Conservation (phyloP, 2,888 invertebrate genomes). For the Drosophila anomalata region DNA sequence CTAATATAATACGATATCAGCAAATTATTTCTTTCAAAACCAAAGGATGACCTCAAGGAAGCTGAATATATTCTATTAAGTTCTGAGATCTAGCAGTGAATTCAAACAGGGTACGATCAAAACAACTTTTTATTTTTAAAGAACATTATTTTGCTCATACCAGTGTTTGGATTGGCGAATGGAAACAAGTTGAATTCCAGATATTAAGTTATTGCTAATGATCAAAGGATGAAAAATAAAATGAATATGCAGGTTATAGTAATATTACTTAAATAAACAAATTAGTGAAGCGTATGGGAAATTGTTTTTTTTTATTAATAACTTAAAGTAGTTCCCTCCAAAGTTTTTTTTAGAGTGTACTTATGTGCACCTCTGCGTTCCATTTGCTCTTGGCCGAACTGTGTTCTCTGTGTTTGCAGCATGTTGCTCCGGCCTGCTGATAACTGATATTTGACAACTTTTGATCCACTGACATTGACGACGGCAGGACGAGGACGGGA, state of each 20-base stretch:
- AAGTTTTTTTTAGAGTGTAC: slow-evolving; percentile 17
- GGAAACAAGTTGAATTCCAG: not conserved
- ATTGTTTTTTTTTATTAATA: not conserved
- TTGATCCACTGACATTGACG: slow-evolving; percentile 79
- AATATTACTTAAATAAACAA: too few species aligned
- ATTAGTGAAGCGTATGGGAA: too few species aligned
- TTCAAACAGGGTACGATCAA: not conserved
- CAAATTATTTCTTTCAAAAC: not conserved
- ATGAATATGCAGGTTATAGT: too few species aligned
- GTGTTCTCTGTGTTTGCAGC: slow-evolving; percentile 49
- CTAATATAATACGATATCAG: too few species aligned
- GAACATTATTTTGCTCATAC: not conserved
- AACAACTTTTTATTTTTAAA: not conserved
- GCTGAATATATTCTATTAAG: too few species aligned
- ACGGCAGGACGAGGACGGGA: slow-evolving; percentile 41
- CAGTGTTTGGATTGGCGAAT: not conserved
- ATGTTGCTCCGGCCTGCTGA: slow-evolving; percentile 74
- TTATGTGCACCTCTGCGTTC: slow-evolving; percentile 4
- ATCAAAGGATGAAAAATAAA: too few species aligned
- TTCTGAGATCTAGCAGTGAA: not conserved
- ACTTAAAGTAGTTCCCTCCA: not conserved
- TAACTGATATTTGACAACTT: slow-evolving; percentile 80
- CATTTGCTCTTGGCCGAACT: slow-evolving; percentile 10
- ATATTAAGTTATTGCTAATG: not conserved
- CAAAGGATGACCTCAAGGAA: too few species aligned